Conservation (phyloP, 2,888 invertebrate species). For the Chaitophorus viminalis region DNA sequence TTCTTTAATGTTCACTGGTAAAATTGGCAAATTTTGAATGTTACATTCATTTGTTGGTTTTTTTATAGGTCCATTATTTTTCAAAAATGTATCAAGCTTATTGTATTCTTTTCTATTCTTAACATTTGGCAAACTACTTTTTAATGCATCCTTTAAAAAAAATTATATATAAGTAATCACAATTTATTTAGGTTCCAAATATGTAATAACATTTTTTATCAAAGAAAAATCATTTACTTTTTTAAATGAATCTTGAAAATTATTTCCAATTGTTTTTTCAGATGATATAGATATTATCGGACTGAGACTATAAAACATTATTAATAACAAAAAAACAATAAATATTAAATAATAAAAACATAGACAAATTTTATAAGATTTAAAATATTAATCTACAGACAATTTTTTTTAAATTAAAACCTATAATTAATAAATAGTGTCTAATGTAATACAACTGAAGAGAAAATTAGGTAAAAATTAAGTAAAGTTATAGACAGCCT, state of each 20-base stretch:
- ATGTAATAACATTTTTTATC: conserved; percentile 23
- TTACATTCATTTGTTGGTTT: background rate
- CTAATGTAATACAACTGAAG: no score
- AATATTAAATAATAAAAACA: background rate
- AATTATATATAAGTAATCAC: background rate
- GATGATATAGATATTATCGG: conserved; percentile 25
- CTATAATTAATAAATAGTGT: no score
- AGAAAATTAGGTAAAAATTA: no score
- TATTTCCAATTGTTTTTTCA: conserved; percentile 21
- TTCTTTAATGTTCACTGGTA: background rate
- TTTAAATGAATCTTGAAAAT: conserved; percentile 14
- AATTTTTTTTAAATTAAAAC: no score
- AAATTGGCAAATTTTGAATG: background rate
- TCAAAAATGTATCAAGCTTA: background rate
- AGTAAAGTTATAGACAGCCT: no score
- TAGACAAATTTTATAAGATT: background rate
- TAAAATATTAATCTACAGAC: background rate
- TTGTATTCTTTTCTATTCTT: background rate
- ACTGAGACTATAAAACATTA: conserved; percentile 50
- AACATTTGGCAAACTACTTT: conserved; percentile 2
- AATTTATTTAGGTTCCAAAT: background rate
- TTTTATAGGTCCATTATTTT: background rate
- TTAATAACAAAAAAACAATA: background rate
- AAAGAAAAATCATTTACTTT: background rate
- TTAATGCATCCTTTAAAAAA: conserved; percentile 20